Conservation (phyloP, 1,140 invertebrate genomes). For the Drosophila repleta region DNA sequence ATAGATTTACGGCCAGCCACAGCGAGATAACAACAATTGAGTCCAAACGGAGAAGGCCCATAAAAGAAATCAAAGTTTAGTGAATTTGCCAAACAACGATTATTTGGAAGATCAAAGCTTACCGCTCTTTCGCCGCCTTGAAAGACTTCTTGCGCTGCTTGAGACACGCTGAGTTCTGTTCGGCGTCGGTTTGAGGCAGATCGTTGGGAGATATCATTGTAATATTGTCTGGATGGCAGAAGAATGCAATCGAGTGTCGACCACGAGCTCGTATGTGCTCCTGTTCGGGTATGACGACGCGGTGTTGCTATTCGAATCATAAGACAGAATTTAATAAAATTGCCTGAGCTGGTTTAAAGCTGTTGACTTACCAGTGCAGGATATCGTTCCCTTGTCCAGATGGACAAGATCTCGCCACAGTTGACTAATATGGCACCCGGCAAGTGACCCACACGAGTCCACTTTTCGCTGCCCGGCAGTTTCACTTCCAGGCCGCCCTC, state of each 20-base stretch:
- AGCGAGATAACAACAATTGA: conserved; percentile 25
- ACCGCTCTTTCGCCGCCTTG: conserved; percentile 83
- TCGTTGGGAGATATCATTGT: conserved; percentile 85
- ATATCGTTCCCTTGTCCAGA: conserved; percentile 90
- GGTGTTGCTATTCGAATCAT: conserved; percentile 86
- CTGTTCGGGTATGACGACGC: conserved; percentile 89
- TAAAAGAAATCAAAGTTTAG: conserved; percentile 39
- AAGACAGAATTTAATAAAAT: background rate
- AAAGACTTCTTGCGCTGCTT: conserved; percentile 85
- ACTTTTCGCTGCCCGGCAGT: conserved; percentile 87
- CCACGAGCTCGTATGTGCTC: conserved; percentile 86
- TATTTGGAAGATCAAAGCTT: background rate
- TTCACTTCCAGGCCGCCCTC: conserved; percentile 87
- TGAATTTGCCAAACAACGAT: background rate
- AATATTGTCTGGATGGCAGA: conserved; percentile 88
- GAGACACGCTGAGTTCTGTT: conserved; percentile 80
- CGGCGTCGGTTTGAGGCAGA: conserved; percentile 79
- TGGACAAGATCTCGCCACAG: conserved; percentile 90
- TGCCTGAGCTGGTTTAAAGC: background rate
- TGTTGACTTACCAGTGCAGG: conserved; percentile 87
- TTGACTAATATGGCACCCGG: conserved; percentile 91
- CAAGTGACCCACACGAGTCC: conserved; percentile 90
- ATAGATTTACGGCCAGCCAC: conserved; percentile 24
- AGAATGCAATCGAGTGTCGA: conserved; percentile 90
- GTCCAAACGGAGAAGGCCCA: conserved; percentile 19